Evolutionary conservation across 1,140 invertebrate genomes (phyloP), one percentile per base, ranked within the genome.

Genomic region (Eueides isabella): DNA sequence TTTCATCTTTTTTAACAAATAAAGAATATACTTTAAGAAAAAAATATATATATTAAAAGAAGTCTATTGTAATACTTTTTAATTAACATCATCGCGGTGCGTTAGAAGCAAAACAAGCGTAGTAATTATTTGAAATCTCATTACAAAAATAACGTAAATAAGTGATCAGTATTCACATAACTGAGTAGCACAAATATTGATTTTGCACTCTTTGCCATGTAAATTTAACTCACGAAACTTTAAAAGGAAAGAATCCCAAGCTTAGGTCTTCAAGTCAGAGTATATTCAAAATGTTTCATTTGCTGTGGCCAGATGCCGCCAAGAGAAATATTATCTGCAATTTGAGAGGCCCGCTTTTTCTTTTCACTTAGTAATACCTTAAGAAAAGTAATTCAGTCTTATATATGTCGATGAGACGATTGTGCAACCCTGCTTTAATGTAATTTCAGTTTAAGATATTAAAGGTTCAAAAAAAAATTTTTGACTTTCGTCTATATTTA

Each of bases 301-400:
- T 76, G 70, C 73, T 76, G 68, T 68, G 74, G 76, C 80, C 84
- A 85, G 82, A 80, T 84, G 84, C 55, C 74, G 69, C 75, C 80
- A 80, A 76, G 80, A 84, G 80, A 85, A 82, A 80, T 85, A 85
- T 84, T 76, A 78, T 79, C 44, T 68, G 80, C 76, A 84, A 85
- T 85, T 84, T 84, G 75, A 77, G 64, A 77, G 48, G 63, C 79
- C 74, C 65, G 35, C 62, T 66, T 80, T 55, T 74, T 74, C 44
- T 75, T 77, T 78, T 80, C 73, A 77, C 74, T 80, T 44, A 41
- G 12, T 41, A 26, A 23, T 29, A 48, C 35, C 48, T 48, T 16
- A 29, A 67, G 5, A 41, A 44, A 67, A 67, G 38, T 44, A 67
- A 44, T 67, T 67, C 30, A 4, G 14, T n/a, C 38, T 12, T 67